phyloP scores from a whole-genome alignment of 1,140 invertebrate genomes.

The Musca vetustissima region DNA sequence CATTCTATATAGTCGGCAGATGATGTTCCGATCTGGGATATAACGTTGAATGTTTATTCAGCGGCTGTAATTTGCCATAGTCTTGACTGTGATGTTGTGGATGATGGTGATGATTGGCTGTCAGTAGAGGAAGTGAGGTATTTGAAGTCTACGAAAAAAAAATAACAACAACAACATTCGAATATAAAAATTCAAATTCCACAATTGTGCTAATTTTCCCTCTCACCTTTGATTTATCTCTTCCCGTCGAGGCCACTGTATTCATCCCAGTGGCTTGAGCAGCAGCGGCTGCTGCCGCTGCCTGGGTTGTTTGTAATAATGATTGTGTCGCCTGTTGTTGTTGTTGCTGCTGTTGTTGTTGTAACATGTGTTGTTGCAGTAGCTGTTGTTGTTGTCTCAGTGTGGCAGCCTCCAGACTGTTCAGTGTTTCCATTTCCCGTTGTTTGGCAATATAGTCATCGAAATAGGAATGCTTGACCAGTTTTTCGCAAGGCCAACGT shows the following conservation, averaged over 20 bases:
- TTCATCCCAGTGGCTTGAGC: conserved; percentile 34
- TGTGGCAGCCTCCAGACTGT: conserved; percentile 44
- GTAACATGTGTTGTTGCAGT: conserved; percentile 47
- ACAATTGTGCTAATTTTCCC: background rate
- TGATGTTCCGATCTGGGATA: conserved; percentile 53
- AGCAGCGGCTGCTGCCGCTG: conserved; percentile 36
- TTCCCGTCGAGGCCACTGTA: conserved; percentile 26
- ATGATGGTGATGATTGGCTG: conserved; percentile 50
- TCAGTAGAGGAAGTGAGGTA: conserved; percentile 52
- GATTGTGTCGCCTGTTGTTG: conserved; percentile 35
- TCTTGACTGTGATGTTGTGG: conserved; percentile 40
- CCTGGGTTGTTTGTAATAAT: conserved; percentile 15
- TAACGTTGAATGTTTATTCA: conserved; percentile 48
- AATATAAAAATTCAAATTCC: background rate
- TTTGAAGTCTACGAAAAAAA: conserved; percentile 45
- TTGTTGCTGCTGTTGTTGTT: conserved; percentile 40
- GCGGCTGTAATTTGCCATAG: conserved; percentile 46
- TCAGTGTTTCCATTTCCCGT: conserved; percentile 48
- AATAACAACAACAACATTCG: background rate
- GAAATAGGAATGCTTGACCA: conserved; percentile 75
- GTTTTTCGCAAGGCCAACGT: conserved; percentile 87
- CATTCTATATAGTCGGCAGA: conserved; percentile 47
- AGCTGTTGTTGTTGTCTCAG: conserved; percentile 45
- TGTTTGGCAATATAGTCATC: conserved; percentile 54
- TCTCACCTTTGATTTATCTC: conserved; percentile 54